Conservation (phyloP, 2,888 invertebrate species). For the Elysia crispata region DNA sequence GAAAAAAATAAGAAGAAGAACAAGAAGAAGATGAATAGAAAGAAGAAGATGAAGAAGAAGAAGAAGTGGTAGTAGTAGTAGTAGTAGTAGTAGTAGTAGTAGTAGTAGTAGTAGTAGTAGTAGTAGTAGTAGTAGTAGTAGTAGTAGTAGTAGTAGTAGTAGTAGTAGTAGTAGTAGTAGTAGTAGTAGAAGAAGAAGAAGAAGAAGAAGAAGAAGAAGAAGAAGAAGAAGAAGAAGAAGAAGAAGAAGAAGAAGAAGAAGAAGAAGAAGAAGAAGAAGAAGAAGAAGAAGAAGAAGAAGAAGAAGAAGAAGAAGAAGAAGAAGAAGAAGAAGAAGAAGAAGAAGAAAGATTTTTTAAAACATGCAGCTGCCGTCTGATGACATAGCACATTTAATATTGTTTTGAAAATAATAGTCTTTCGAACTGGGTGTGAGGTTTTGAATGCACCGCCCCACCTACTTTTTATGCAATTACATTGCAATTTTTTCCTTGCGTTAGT, state of each 20-base stretch:
- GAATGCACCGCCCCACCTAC: too few relatives aligned
- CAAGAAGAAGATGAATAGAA: too few relatives aligned
- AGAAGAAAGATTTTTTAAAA: too few relatives aligned
- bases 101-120: slow-evolving; percentile 9
- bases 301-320: too few relatives aligned
- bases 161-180: slow-evolving; percentile 1
- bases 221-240: slow-evolving; percentile 9
- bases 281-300: neutral
- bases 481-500: too few relatives aligned
- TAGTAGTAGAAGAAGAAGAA: neutral
- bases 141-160: slow-evolving; percentile 9
- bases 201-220: slow-evolving; percentile 9
- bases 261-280: slow-evolving; percentile 9
- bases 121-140: neutral
- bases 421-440: too few relatives aligned
- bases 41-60: neutral
- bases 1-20: neutral
- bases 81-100: slow-evolving; percentile 9
- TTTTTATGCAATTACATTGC: too few relatives aligned
- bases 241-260: slow-evolving; percentile 9
- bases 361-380: too few relatives aligned
- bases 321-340: too few relatives aligned
- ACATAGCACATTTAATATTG: too few relatives aligned
- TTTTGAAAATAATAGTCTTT: too few relatives aligned
- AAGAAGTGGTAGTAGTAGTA: slow-evolving; percentile 4